Evolutionary conservation across 2,113 vertebrate species (phyloP), one percentile per base, ranked within the genome.

Genomic region (Elachura formosa): DNA sequence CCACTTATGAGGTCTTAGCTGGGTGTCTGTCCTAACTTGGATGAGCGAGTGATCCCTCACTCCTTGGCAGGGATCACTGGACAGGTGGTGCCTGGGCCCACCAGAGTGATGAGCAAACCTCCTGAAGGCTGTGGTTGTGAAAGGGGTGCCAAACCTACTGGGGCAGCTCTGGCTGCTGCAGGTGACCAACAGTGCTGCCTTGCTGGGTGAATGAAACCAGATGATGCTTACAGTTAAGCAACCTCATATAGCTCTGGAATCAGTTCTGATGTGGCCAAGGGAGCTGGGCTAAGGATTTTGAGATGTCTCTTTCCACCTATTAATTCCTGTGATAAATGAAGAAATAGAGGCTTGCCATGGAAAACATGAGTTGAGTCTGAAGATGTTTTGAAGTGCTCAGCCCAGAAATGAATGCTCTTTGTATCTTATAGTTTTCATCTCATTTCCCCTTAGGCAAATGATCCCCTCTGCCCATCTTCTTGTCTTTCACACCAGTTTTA

Each of bases 41-140:
- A 41, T 9, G 18, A 67, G 29, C 0, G 0, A 69, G 55, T 52
- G 61, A 66, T 20, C 40, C 17, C 68, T 55, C 0, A 0, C 8
- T 84, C 36, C 54, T 34, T 1, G 1, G 33, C 46, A n/a, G 38
- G 41, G 25, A 22, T 48, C n/a, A 45, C 43, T 0, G 3, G n/a
- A 7, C 0, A 0, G 17, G 7, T 49, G 67, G 48, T 20, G 41
- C 40, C 28, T 31, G 34, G 52, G n/a, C 26, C 33, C 24, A 23
- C 12, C 3, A 5, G 46, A 14, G 7, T 1, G 11, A 29, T 5
- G 4, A 79, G 23, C 25, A 45, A 21, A 5, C 21, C 14, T 2
- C 12, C 6, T 6, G 33, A 85, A 56, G 62, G 67, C 62, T 83
- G 62, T 49, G 71, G 33, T 38, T 25, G 7, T 29, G 43, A 41